Base-by-base conservation (phyloP, 1,140 invertebrate species). In the Chelonus insularis region DNA sequence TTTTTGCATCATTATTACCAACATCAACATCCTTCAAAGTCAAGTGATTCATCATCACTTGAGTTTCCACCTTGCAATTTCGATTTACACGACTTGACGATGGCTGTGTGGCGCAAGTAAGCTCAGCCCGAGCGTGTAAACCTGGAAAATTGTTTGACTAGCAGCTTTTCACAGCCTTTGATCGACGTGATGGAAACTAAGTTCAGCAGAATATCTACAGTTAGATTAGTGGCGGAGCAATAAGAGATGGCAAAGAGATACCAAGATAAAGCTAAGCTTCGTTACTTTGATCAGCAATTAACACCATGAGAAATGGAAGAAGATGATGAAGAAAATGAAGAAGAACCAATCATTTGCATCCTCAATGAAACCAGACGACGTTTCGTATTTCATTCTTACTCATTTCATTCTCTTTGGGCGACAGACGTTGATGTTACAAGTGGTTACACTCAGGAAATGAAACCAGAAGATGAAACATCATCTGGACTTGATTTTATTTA, bases 231-330 rank as follows among this genome's bases (percentile, higher is more conserved):
- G 14, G 37, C 32, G 25, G 23, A 7, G 9, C 21, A 48, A 29
- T 34, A 20, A 43, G 47, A 41, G 55, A 25, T 9, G 32, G 34
- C 9, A 23, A 25, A 25, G n/a, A 32, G 23, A 37, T 52, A 52
- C 3, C 23, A 12, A 54, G 12, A 51, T 37, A 8, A 12, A 37
- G 41, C 11, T 29, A 29, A 43, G 20, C 12, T 37, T 37, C 34
- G 7, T 43, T 36, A 43, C 69, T 71, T 71, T 67, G 69, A 71
- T 68, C 64, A 67, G 61, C 64, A 65, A 68, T 68, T 68, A 67
- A 60, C 54, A 57, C 48, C 61, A 41, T 20, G 57, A 41, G 51
- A 43, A 56, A 12, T 25, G 11, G n/a, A 9, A 16, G 20, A 16
- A n/a, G 32, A 37, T 18, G 16, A 21, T 39, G 34, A 55, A 16